A percentile compares a stretch with the other conserved stretches of the same genome.
These are phyloP conservation scores for Lasioglossum marginatum DNA, from an alignment of 2,888 invertebrate genomes.

Conservation along the genomic window DNA sequence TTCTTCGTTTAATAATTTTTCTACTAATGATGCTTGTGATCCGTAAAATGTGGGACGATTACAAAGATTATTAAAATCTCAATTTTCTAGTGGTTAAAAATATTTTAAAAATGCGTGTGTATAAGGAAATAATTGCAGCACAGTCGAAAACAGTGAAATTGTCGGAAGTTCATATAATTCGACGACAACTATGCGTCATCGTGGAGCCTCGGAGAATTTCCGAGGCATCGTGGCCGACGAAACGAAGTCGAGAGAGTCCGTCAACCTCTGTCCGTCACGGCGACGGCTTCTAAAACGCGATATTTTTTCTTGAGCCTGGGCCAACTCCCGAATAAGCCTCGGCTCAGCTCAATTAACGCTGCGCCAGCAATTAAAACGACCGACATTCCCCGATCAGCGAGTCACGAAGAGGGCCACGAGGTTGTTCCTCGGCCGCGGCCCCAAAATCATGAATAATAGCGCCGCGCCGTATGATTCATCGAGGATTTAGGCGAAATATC, in stretches of 20 bases:
- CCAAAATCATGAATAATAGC: not conserved
- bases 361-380: conserved; percentile 57
- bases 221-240: not conserved
- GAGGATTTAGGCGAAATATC: not conserved
- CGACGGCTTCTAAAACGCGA: conserved; percentile 18
- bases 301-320: conserved; percentile 45
- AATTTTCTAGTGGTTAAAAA: not conserved
- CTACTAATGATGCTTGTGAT: too few relatives aligned
- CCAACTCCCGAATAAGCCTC: conserved; percentile 57
- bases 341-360: conserved; percentile 55
- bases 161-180: not conserved
- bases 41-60: not conserved
- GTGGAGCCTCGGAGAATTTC: not conserved
- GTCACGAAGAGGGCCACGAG: conserved; percentile 7
- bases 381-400: conserved; percentile 34
- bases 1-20: not conserved
- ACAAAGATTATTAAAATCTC: too few relatives aligned
- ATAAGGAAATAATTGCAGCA: too few relatives aligned
- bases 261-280: conserved; percentile 34
- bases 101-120: too few relatives aligned
- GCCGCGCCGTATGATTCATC: not conserved
- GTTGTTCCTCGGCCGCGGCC: not conserved
- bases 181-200: not conserved
- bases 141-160: not conserved
- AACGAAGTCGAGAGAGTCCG: conserved; percentile 28